Evolutionary conservation across 2,888 invertebrate species (phyloP).

Genomic region (Hyles lineata): DNA sequence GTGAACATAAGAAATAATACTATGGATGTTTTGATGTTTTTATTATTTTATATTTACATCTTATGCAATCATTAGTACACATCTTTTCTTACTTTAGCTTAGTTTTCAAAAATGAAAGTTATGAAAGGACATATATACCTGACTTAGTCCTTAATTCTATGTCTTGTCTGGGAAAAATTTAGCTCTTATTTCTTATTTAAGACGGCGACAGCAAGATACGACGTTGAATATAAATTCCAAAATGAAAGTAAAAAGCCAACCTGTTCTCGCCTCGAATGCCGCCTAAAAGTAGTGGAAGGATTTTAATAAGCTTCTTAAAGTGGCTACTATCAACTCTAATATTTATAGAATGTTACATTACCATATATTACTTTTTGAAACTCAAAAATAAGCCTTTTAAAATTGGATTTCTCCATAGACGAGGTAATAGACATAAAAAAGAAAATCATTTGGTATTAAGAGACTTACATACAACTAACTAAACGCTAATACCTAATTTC

Average conservation of each 20-base stretch:
- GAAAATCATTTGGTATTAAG: too few species aligned
- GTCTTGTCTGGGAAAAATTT: background rate
- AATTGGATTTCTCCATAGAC: too few species aligned
- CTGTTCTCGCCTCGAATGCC: background rate
- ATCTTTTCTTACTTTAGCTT: too few species aligned
- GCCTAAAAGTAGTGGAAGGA: slow-evolving; percentile 2
- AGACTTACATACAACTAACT: too few species aligned
- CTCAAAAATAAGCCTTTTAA: background rate
- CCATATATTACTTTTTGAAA: background rate
- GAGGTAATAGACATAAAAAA: too few species aligned
- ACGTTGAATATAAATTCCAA: background rate
- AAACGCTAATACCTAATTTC: too few species aligned
- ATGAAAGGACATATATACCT: too few species aligned
- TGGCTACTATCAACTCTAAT: background rate
- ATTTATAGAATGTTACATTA: background rate
- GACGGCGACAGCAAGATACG: slow-evolving; percentile 2
- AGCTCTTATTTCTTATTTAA: slow-evolving; percentile 6
- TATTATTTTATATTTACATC: too few species aligned
- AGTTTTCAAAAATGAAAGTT: too few species aligned
- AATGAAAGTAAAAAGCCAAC: background rate
- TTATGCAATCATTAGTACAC: too few species aligned
- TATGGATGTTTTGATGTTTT: too few species aligned
- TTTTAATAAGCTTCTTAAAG: slow-evolving; percentile 15
- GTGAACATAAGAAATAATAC: too few species aligned
- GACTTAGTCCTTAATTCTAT: background rate